phyloP scores from a whole-genome alignment of 2,888 invertebrate genomes.

The Oligia strigilis region DNA sequence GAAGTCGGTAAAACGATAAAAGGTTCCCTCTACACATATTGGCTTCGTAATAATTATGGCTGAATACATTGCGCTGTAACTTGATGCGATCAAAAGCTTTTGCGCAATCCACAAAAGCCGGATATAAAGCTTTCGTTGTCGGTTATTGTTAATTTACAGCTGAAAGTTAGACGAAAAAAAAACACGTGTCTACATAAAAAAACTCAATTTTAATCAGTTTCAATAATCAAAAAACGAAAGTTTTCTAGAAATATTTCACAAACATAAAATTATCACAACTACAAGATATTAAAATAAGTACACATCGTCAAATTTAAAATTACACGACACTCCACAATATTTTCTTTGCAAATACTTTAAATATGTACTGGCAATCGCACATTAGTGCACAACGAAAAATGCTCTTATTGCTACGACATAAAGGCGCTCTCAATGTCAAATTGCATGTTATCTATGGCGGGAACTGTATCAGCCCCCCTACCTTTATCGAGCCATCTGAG shows the following conservation, averaged over 20 bases:
- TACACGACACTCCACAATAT: neutral
- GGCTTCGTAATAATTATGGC: too few relatives aligned
- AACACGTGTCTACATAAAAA: neutral
- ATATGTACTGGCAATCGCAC: neutral
- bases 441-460: too few relatives aligned
- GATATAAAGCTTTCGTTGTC: neutral
- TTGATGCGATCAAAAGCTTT: too few relatives aligned
- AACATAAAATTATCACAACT: conserved; percentile 4
- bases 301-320: neutral
- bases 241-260: neutral
- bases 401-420: neutral
- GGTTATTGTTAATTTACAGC: neutral
- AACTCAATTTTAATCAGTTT: neutral
- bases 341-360: neutral
- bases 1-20: too few relatives aligned
- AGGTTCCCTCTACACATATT: too few relatives aligned
- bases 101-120: too few relatives aligned
- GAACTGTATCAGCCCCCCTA: too few relatives aligned
- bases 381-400: neutral
- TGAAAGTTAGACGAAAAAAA: conserved; percentile 2
- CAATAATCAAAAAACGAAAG: neutral
- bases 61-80: too few relatives aligned
- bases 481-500: too few relatives aligned
- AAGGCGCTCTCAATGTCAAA: neutral
- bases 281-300: neutral